Evolutionary conservation across 2,113 vertebrate species (phyloP).

Genomic region (Ceratotherium simum): DNA sequence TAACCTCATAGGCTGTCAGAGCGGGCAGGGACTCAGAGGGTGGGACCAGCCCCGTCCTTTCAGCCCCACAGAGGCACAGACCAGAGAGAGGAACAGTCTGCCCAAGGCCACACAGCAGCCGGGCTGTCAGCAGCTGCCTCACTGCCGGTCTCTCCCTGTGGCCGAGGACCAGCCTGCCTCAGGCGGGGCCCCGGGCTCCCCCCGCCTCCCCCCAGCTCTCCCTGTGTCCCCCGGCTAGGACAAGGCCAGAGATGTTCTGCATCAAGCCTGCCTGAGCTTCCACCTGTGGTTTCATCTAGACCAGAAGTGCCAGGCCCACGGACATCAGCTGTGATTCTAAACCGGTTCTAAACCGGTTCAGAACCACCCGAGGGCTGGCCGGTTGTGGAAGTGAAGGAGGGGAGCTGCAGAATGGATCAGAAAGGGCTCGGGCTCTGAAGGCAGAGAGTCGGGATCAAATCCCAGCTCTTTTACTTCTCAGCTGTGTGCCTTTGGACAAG

Average conservation of each 20-base stretch:
- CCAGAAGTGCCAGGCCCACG: background rate
- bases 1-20: background rate
- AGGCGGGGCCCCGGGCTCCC: background rate
- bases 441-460: background rate
- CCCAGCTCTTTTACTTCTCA: background rate
- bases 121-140: background rate
- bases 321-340: background rate
- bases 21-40: background rate
- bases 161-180: background rate
- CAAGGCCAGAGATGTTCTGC: background rate
- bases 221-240: background rate
- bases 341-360: background rate
- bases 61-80: background rate
- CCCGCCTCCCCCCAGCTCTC: background rate
- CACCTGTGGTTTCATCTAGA: background rate
- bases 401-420: accelerated
- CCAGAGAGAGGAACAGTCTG: background rate
- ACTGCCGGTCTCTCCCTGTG: accelerated
- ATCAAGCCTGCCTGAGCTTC: background rate
- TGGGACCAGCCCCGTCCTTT: background rate
- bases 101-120: background rate
- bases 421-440: background rate
- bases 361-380: background rate
- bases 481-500: background rate
- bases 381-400: accelerated